Evolutionary conservation across 1,140 invertebrate genomes (phyloP).

Genomic region (Drosophila ananassae): DNA sequence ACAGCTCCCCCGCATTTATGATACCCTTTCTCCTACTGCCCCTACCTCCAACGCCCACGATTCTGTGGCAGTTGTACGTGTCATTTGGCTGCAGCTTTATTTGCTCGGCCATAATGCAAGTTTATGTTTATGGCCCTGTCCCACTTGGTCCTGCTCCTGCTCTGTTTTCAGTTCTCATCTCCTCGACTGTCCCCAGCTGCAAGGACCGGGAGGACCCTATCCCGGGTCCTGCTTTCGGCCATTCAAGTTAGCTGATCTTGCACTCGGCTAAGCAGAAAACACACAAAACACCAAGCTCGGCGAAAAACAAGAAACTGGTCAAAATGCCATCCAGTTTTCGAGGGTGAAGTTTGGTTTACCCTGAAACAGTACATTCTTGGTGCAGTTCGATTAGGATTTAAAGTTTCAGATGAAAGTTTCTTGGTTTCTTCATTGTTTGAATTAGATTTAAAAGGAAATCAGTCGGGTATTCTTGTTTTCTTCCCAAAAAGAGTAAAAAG

Average conservation of each 20-base stretch:
- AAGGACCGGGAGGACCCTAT: constrained; percentile 1
- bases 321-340: constrained; percentile 7
- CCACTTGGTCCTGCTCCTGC: background rate
- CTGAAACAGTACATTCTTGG: constrained; percentile 5
- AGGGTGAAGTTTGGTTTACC: constrained; percentile 12
- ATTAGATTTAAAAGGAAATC: no score
- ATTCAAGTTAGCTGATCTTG: constrained; percentile 73
- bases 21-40: background rate
- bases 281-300: constrained; percentile 45
- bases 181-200: constrained; percentile 18
- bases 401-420: no score
- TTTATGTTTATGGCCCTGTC: constrained; percentile 71
- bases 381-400: no score
- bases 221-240: constrained; percentile 17
- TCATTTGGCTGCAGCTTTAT: constrained; percentile 80
- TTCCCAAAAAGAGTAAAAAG: no score
- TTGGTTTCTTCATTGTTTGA: no score
- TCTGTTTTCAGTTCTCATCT: background rate
- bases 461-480: no score
- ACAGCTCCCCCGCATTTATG: constrained; percentile 7
- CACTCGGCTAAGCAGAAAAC: constrained; percentile 72
- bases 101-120: constrained; percentile 71
- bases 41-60: background rate
- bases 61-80: constrained; percentile 70
- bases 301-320: constrained; percentile 17